Evolutionary conservation across 1,140 invertebrate species (phyloP).

Genomic region (Rhynchophorus ferrugineus): DNA sequence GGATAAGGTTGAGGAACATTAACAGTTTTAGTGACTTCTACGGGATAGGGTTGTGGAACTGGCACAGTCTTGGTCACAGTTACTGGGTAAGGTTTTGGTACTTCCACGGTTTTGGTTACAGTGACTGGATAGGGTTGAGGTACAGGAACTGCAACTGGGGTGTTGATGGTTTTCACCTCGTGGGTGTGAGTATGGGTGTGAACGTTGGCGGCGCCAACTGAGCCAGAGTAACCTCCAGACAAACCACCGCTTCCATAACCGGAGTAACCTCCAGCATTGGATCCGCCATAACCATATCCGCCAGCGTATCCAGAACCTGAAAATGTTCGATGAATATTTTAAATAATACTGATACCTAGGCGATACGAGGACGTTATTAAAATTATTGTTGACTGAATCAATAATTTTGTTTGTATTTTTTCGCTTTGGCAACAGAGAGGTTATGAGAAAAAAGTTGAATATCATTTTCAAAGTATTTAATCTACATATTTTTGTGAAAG

Average conservation of each 20-base stretch:
- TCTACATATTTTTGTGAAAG: too few relatives aligned
- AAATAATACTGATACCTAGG: too few relatives aligned
- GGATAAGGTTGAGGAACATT: conserved; percentile 24
- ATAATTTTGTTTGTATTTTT: too few relatives aligned
- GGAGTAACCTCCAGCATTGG: not conserved
- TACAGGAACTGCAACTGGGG: conserved; percentile 33
- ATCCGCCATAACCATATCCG: conserved; percentile 7
- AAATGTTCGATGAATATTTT: too few relatives aligned
- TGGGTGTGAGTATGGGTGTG: conserved; percentile 21
- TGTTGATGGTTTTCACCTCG: conserved; percentile 22
- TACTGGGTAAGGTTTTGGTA: conserved; percentile 28
- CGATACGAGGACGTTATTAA: too few relatives aligned
- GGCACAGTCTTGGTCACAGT: conserved; percentile 27
- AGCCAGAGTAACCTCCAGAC: not conserved
- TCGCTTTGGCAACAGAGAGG: too few relatives aligned
- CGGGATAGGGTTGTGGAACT: conserved; percentile 22
- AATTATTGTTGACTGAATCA: too few relatives aligned
- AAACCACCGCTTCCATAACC: not conserved
- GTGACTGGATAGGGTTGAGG: conserved; percentile 40
- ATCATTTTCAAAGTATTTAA: too few relatives aligned
- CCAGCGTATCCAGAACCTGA: not conserved
- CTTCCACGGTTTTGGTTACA: conserved; percentile 27
- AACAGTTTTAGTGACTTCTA: conserved; percentile 9
- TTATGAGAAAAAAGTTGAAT: too few relatives aligned
- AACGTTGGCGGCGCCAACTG: not conserved